Evolutionary conservation across 2,113 vertebrate species (phyloP).

Genomic region (Centropus unirufus): DNA sequence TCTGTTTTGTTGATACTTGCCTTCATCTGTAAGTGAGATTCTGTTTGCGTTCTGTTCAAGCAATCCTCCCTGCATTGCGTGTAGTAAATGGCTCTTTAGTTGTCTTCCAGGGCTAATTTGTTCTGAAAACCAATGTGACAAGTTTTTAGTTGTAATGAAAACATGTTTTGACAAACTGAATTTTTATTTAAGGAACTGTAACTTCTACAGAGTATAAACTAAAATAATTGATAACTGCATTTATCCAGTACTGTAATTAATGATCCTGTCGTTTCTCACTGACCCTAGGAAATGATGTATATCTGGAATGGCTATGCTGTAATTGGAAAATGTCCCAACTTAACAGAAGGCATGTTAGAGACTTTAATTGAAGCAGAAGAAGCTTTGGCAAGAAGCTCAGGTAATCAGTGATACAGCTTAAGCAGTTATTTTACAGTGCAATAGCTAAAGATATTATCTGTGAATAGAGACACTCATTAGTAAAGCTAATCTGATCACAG

Average conservation of each 20-base stretch:
- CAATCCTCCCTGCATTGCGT: not conserved
- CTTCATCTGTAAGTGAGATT: not conserved
- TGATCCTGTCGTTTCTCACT: conserved; percentile 2
- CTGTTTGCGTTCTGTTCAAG: not conserved
- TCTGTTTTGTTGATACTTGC: not conserved
- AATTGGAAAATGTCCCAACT: conserved; percentile 91
- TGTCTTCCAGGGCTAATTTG: not conserved
- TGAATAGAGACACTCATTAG: not conserved
- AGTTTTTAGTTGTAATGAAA: not conserved
- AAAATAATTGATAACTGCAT: not conserved
- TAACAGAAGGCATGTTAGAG: conserved; percentile 92
- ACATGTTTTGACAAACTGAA: not conserved
- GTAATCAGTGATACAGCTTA: conserved; percentile 72
- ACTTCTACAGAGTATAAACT: not conserved
- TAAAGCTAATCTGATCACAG: not conserved
- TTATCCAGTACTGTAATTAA: not conserved
- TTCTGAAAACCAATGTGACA: not conserved
- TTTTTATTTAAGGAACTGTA: not conserved
- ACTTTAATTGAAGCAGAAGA: conserved; percentile 87
- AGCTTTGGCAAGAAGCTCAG: conserved; percentile 81
- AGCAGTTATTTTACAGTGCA: not conserved
- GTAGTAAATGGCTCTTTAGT: not conserved
- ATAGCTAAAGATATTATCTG: not conserved
- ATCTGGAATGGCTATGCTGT: conserved; percentile 98
- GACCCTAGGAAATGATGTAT: conserved; percentile 97